A percentile compares a stretch with the other conserved stretches of the same genome.
Conservation (phyloP, 2,113 vertebrate genomes). For the Australoheros scitulus region DNA sequence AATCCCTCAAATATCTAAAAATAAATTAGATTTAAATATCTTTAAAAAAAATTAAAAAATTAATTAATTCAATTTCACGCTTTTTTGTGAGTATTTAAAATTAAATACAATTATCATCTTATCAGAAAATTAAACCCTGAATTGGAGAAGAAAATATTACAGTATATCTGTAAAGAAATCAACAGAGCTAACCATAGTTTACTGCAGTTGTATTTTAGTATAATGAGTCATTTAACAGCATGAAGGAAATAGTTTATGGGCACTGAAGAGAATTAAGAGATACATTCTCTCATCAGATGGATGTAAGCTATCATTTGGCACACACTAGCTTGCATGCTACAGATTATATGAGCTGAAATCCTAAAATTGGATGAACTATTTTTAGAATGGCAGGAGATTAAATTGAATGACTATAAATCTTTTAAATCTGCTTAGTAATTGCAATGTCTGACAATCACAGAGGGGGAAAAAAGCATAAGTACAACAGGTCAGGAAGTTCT, state of each 20-base stretch:
- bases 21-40: not conserved
- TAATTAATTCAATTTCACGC: not conserved
- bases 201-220: not conserved
- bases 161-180: not conserved
- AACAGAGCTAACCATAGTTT: too few species aligned
- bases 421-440: not conserved
- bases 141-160: not conserved
- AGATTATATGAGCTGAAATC: not conserved
- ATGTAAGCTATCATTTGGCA: not conserved
- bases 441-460: not conserved
- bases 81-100: not conserved
- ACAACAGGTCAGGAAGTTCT: not conserved
- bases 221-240: not conserved
- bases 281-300: not conserved
- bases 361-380: not conserved
- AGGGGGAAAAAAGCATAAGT: not conserved
- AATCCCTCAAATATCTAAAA: not conserved
- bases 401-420: not conserved
- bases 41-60: not conserved
- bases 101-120: not conserved
- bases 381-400: slow-evolving; percentile 5
- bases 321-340: not conserved
- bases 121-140: not conserved
- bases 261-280: not conserved
- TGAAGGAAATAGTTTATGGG: not conserved